Base-by-base conservation (phyloP, 1,140 invertebrate genomes). In the Drosophila setifemur region DNA sequence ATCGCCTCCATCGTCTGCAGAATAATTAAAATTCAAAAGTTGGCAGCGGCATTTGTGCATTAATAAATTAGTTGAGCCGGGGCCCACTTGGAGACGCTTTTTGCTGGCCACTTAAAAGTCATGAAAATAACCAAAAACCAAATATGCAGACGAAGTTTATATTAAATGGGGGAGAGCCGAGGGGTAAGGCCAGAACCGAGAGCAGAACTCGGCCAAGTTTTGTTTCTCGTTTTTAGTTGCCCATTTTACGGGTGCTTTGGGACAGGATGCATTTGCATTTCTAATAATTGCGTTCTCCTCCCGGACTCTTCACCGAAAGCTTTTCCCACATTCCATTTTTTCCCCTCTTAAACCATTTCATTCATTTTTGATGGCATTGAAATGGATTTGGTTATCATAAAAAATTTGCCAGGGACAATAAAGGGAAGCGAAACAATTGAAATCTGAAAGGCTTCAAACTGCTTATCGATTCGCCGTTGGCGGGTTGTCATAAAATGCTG, bases 391-490 rank as follows among this genome's bases (percentile, higher is more conserved):
- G 58, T 52, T 71, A 66, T 71, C 76, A 75, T 81, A 72, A 67
- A 81, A 75, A 79, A 49, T 63, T 54, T 61, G 45, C 58, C 35
- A 35, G 28, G 35, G 33, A 81, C 77, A 82, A 76, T 81, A 67
- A 72, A 64, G 49, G 16, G 58, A 49, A 72, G 43, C 55, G 68
- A 76, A 82, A 70, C 72, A 82, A 82, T 76, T 81, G 50, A 83
- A 82, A 76, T 82, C 77, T 82, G 39, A 40, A 64, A 67, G 73
- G 72, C 77, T 82, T 81, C 31, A 76, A 69, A 69, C 77, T 76
- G 77, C 78, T 82, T 82, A 82, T 82, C 77, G 78, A 82, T 82
- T 82, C 54, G 64, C 43, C 58, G 37, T 21, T 63, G 23, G 42
- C 42, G 25, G 58, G 58, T 60, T 77, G 74, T 63, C 72, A 82